Evolutionary conservation across 2,797 vertebrate species (phyloP).

Genomic region (Borostomias antarcticus): DNA sequence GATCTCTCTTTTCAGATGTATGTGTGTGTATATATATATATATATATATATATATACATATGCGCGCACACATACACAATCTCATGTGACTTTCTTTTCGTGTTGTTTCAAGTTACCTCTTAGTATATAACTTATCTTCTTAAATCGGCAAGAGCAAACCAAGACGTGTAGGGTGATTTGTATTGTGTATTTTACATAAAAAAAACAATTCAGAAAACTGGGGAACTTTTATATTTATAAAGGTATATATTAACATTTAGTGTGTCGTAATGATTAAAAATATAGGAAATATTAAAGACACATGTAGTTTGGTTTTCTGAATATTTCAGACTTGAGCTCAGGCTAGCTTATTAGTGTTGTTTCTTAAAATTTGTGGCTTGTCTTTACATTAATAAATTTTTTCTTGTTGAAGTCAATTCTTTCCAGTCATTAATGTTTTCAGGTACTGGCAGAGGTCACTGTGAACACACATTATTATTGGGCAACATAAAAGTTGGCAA

Average conservation of each 20-base stretch:
- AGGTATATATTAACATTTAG: conserved; percentile 99
- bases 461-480: too few relatives aligned
- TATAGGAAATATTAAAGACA: conserved; percentile 99
- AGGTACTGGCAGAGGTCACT: too few relatives aligned
- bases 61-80: conserved; percentile 74
- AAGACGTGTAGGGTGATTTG: conserved; percentile 97
- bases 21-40: conserved; percentile 96
- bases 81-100: conserved; percentile 86
- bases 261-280: conserved; percentile 96
- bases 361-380: conserved; percentile 99
- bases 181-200: conserved; percentile 98
- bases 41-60: conserved; percentile 79
- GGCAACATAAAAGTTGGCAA: conserved; percentile 59
- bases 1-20: conserved; percentile 82
- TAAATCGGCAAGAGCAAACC: conserved; percentile 92
- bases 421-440: conserved; percentile 12
- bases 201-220: conserved; percentile 82
- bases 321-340: conserved; percentile 99
- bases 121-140: conserved; percentile 95
- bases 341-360: conserved; percentile 99
- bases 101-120: conserved; percentile 80
- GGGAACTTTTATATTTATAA: conserved; percentile 99
- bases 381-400: conserved; percentile 99
- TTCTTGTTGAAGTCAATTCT: conserved; percentile 87
- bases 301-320: conserved; percentile 99